Percentiles rank a stretch among this genome's conserved stretches.
These are phyloP conservation scores for Hermaeophaga mercurialis DNA, from an alignment of 2,888 invertebrate genomes.

Conservation along the genomic window DNA sequence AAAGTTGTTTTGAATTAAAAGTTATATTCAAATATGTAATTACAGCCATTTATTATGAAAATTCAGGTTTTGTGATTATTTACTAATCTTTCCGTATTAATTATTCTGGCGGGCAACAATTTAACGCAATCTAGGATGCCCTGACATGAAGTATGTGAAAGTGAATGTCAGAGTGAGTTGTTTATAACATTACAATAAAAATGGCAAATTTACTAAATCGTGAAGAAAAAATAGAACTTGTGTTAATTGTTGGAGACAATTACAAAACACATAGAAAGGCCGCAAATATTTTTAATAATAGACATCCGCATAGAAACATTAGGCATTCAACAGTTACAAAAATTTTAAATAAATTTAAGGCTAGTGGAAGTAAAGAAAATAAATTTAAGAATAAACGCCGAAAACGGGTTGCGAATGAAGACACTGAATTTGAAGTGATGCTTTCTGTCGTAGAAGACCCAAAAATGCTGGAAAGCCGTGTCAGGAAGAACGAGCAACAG, in stretches of 20 bases:
- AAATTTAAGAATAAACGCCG: slow-evolving; percentile 16
- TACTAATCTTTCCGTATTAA: slow-evolving; percentile 6
- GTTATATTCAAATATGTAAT: slow-evolving; percentile 11
- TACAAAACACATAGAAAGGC: slow-evolving; percentile 24
- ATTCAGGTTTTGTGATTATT: slow-evolving; percentile 15
- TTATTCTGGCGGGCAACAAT: slow-evolving; percentile 5
- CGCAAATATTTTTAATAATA: slow-evolving; percentile 23
- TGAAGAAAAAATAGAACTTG: slow-evolving; percentile 13
- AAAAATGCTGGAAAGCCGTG: too few species aligned
- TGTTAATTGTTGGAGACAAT: slow-evolving; percentile 23
- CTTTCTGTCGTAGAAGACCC: slow-evolving; percentile 16
- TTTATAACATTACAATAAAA: slow-evolving; percentile 13
- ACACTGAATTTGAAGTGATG: slow-evolving; percentile 12
- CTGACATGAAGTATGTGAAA: slow-evolving; percentile 6
- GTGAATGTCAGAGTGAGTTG: slow-evolving; percentile 10
- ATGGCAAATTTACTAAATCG: slow-evolving; percentile 9
- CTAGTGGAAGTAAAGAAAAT: slow-evolving; percentile 14
- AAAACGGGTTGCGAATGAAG: slow-evolving; percentile 18
- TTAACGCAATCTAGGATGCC: slow-evolving; percentile 1
- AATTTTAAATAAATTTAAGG: slow-evolving; percentile 22
- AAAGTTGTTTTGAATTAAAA: slow-evolving; percentile 10
- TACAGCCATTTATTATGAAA: slow-evolving; percentile 14
- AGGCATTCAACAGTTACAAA: slow-evolving; percentile 17
- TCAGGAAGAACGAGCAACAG: too few species aligned
- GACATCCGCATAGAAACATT: slow-evolving; percentile 21